phyloP scores from a whole-genome alignment of 2,888 invertebrate species.

The Dynastes grantii region DNA sequence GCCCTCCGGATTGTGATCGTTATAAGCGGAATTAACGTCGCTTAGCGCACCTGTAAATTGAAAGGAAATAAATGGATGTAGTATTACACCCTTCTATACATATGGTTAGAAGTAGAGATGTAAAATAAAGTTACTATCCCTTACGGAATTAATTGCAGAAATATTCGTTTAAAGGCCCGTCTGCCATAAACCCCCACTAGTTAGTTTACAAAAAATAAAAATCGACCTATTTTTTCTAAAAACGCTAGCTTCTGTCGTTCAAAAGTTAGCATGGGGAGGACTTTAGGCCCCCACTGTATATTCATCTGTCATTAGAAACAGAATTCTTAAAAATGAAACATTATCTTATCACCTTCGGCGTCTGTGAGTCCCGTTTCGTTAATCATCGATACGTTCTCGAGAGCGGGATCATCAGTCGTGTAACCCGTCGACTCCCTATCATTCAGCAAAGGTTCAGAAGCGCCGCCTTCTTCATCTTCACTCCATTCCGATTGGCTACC shows the following conservation, averaged over 20 bases:
- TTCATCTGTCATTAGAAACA: no score
- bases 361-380: constrained; percentile 91
- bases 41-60: constrained; percentile 80
- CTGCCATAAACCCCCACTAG: no score
- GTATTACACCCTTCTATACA: background rate
- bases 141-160: no score
- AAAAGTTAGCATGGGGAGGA: no score
- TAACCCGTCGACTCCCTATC: constrained; percentile 83
- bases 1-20: constrained; percentile 73
- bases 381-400: constrained; percentile 88
- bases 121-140: no score
- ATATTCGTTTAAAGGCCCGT: no score
- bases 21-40: constrained; percentile 89
- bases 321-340: no score
- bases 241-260: no score
- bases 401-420: constrained; percentile 89
- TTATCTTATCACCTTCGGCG: constrained; percentile 77
- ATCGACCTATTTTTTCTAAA: no score
- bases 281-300: no score
- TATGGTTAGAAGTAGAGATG: background rate
- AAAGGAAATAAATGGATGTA: background rate
- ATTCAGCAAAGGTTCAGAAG: constrained; percentile 74
- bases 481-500: constrained; percentile 91
- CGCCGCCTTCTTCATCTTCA: constrained; percentile 78
- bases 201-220: no score